Percentiles rank a stretch among this genome's conserved stretches.
These are phyloP conservation scores for Ptychodera flava DNA, from an alignment of 35 echinoderm and acorn worm species.

Conservation along the genomic window DNA sequence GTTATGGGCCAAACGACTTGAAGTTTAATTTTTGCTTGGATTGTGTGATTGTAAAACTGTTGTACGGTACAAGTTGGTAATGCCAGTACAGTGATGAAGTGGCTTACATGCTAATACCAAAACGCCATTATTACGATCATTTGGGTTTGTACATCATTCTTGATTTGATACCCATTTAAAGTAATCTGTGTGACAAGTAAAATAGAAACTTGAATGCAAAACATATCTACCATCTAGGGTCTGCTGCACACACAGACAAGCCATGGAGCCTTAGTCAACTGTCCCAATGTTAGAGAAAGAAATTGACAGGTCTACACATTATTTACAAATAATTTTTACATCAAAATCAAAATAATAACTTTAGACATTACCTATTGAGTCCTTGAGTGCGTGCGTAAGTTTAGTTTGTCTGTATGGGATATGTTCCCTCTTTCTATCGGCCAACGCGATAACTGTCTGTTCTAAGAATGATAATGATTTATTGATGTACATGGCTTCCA, in stretches of 20 bases:
- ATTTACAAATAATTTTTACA: too few species aligned
- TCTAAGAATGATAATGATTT: slow-evolving; percentile 97
- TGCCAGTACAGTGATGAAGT: too few species aligned
- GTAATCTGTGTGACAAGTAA: neutral
- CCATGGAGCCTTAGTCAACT: too few species aligned
- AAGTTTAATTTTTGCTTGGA: neutral
- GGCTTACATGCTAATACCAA: too few species aligned
- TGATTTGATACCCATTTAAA: too few species aligned
- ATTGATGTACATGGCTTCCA: slow-evolving; percentile 97
- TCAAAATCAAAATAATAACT: too few species aligned
- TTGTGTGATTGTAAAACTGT: neutral
- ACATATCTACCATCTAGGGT: neutral
- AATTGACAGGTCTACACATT: too few species aligned
- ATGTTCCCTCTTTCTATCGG: slow-evolving; percentile 83
- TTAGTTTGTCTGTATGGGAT: slow-evolving; percentile 97
- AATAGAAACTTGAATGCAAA: neutral
- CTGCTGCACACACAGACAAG: too few species aligned
- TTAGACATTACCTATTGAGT: slow-evolving; percentile 95
- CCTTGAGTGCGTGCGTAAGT: slow-evolving; percentile 90
- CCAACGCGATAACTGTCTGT: slow-evolving; percentile 87
- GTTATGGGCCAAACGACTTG: too few species aligned
- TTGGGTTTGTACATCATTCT: too few species aligned
- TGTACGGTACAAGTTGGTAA: neutral
- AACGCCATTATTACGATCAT: too few species aligned
- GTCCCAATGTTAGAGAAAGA: too few species aligned